These are phyloP conservation scores for Babyrousa celebensis DNA, from an alignment of 2,797 vertebrate species.

Conservation along the genomic window DNA sequence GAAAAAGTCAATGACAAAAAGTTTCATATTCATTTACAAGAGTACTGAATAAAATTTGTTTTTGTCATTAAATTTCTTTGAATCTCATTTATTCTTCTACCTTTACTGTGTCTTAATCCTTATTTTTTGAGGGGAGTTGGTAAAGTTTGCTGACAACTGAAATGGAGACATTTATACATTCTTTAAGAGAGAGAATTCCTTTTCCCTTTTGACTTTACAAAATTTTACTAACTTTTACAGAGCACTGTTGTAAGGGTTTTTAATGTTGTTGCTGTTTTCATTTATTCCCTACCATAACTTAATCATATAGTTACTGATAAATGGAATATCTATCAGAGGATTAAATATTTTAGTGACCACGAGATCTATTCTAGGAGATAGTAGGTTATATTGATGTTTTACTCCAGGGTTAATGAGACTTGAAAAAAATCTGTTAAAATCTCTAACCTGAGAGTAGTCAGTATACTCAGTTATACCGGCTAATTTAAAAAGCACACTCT, in stretches of 20 bases:
- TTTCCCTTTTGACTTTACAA: neutral
- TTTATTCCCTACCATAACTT: neutral
- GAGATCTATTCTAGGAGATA: neutral
- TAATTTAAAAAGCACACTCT: neutral
- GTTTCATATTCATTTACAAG: neutral
- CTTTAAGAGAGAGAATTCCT: neutral
- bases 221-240: neutral
- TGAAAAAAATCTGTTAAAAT: neutral
- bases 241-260: neutral
- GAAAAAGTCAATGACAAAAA: neutral
- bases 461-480: neutral
- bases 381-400: neutral
- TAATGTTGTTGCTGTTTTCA: neutral
- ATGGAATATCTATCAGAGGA: neutral
- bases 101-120: neutral
- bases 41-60: neutral
- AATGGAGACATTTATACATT: conserved; percentile 1
- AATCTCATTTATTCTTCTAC: neutral
- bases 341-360: neutral
- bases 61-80: neutral
- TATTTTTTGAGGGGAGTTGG: neutral
- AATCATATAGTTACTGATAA: neutral
- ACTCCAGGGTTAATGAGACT: neutral
- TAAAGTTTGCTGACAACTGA: neutral
- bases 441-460: neutral